Evolutionary conservation across 2,113 vertebrate species (phyloP), one percentile per base, ranked within the genome.

Genomic region (Phylloscopus trochilus): DNA sequence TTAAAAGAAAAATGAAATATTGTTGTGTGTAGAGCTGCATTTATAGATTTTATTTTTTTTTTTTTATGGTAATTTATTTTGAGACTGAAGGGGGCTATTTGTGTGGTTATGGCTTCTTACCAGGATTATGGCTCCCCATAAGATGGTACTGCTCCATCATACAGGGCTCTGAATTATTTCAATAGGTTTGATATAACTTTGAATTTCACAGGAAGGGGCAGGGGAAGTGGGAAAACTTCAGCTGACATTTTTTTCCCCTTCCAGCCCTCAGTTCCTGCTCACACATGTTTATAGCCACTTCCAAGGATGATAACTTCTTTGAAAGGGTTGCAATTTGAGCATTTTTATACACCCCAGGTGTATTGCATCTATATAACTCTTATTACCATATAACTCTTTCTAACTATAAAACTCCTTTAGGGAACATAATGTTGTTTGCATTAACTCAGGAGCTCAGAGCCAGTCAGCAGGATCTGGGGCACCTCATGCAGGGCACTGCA

Each of bases 371-470:
- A 90, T 93, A 95, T 95, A 95, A 95, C 67, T 93, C 92, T 94
- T 96, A 96, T 92, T 95, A 95, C 88, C 85, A 74, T 94, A 93
- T 96, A 96, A 95, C 85, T 96, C 96, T 96, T 90, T 21, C 75
- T 77, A 96, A 93, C 95, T 88, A 86, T 80, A 90, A 92, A 96
- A 90, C 88, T 85, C 85, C 92, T 95, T 92, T 70, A 88, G 92
- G 96, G 79, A 86, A 66, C 82, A 86, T 95, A 93, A 94, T 51
- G 22, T 6, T 77, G 85, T 46, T 92, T 90, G 88, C 63, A 88
- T 90, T 93, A 88, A 93, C 82, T 92, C 83, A 46, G 87, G 75
- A 92, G 85, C 56, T 26, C 46, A n/a, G 53, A 90, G 68, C 30
- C 53, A 17, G 58, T 0, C 52, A 49, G 62, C 44, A 90, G 88